Evolutionary conservation across 2,888 invertebrate species (phyloP), one percentile per base, ranked within the genome.

Genomic region (Nomada flava): DNA sequence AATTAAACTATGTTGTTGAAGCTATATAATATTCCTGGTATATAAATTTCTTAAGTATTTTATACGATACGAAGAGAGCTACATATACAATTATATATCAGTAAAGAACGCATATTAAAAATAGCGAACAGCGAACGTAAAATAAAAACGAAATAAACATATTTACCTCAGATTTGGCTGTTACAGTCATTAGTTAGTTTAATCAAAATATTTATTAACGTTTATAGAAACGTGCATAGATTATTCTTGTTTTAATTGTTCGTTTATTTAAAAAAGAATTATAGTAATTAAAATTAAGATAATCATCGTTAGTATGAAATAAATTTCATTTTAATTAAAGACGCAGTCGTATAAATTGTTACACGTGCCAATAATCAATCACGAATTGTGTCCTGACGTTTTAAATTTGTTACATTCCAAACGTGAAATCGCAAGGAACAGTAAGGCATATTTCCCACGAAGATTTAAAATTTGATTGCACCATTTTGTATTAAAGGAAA

Each of bases 1-100:
- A 86, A 86, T 86, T 86, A 80, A 87, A 85, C 70, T 85, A 86
- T 81, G 76, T 87, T 87, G 86, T 87, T 87, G 80, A 86, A 82
- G 75, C 82, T 82, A 76, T 75, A 72, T 63, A 76, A 82, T 72
- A 79, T 62, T 75, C 23, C 79, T 74, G 69, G 74, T 71, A 67
- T 72, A 67, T 18, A 70, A 57, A 67, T 74, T 78, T 65, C 74
- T 74, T 79, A 70, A n/a, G 63, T 23, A 26, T 10, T 64, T 81
- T 63, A 68, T 69, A 64, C 62, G 53, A 64, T 65, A 70, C 26
- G 42, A 44, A 20, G n/a, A 53, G 15, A 47, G 42, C 42, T 53
- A 76, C 70, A 20, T 72, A 60, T 23, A 47, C 50, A 65, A 23
- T 70, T 65, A 36, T 36, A 36, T 36, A 10, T 79, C 55, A 62